Evolutionary conservation across 2,113 vertebrate genomes (phyloP).

Genomic region (Verasper variegatus): DNA sequence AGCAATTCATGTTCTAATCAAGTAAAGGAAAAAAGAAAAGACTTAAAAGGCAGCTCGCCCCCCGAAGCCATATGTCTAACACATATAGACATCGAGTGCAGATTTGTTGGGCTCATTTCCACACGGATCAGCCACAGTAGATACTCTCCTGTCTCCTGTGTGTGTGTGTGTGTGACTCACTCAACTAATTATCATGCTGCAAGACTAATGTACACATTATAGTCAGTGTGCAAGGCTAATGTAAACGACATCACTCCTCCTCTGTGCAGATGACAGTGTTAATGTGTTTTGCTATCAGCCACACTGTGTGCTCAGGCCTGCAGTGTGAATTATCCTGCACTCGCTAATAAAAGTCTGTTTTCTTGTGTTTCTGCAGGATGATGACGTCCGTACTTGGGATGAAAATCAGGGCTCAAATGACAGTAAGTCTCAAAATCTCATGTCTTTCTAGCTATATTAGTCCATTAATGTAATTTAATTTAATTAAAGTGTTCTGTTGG

Average conservation of each 20-base stretch:
- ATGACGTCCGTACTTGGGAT: slow-evolving; percentile 93
- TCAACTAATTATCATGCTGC: slow-evolving; percentile 58
- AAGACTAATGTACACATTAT: slow-evolving; percentile 49
- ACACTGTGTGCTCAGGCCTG: slow-evolving; percentile 10
- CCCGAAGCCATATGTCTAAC: slow-evolving; percentile 51
- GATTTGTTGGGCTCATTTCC: slow-evolving; percentile 59
- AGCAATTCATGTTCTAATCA: slow-evolving; percentile 66
- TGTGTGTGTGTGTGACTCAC: slow-evolving; percentile 20
- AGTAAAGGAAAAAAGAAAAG: slow-evolving; percentile 5
- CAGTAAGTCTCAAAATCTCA: slow-evolving; percentile 80
- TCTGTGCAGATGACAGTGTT: slow-evolving; percentile 22
- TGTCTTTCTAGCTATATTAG: neutral
- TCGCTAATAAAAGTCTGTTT: slow-evolving; percentile 30
- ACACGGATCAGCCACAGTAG: slow-evolving; percentile 39
- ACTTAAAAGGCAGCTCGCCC: slow-evolving; percentile 46
- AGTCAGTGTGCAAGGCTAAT: slow-evolving; percentile 52
- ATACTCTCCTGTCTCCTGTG: slow-evolving; percentile 33
- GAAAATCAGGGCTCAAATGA: slow-evolving; percentile 90
- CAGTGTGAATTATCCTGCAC: slow-evolving; percentile 14
- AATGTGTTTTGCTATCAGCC: slow-evolving; percentile 9
- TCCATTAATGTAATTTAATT: neutral
- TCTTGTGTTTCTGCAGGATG: slow-evolving; percentile 84
- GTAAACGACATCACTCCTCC: slow-evolving; percentile 32
- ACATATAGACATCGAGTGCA: slow-evolving; percentile 24
- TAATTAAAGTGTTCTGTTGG: too few species aligned